Base-by-base conservation (phyloP, 2,888 invertebrate species). In the Lasiommata megera region DNA sequence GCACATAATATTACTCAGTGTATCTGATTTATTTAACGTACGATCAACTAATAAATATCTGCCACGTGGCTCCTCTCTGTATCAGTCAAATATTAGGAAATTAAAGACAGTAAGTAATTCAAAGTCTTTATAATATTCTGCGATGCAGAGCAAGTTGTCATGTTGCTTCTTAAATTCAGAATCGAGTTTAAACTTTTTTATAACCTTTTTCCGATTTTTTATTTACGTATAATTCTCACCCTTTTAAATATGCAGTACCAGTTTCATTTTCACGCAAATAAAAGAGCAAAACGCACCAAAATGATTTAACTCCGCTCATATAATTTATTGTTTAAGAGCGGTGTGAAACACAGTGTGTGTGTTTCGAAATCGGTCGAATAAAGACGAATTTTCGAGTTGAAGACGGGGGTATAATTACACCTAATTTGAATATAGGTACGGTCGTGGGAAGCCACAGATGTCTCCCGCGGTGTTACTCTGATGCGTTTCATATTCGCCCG, bases 401-500 rank as follows among this genome's bases (percentile, higher is more conserved):
- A 57, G 55, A 62, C 61, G 52, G 58, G 54, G 46, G 64, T 67
- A 58, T 66, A 69, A 70, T 70, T 71, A 68, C 54, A 60, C 50
- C 57, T 65, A 65, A 69, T 71, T 71, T 69, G 65, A 67, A 69
- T 67, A 69, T 54, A 63, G 46, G 46, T 31, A 46, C 64, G 59
- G 54, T 41, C 66, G 69, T 74, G 74, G 66, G 72, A 74, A 54
- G 31, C 7, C 18, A 23, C 74, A 65, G 67, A 51, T 68, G 70
- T 23, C 36, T 41, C 54, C 43, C 47, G 53, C 58, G 57, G 62
- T 23, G 54, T 63, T 63, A 66, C 66, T 67, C 67, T 58, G 63
- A 57, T 57, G 55, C 61, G 53, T 48, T 56, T 56, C 61, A 53
- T 48, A 56, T 63, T 60, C 47, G 54, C 41, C 37, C 48, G 55